Percentiles rank a stretch among this genome's conserved stretches.
phyloP scores from a whole-genome alignment of 2,113 vertebrate species.

The Tupaia chinensis region DNA sequence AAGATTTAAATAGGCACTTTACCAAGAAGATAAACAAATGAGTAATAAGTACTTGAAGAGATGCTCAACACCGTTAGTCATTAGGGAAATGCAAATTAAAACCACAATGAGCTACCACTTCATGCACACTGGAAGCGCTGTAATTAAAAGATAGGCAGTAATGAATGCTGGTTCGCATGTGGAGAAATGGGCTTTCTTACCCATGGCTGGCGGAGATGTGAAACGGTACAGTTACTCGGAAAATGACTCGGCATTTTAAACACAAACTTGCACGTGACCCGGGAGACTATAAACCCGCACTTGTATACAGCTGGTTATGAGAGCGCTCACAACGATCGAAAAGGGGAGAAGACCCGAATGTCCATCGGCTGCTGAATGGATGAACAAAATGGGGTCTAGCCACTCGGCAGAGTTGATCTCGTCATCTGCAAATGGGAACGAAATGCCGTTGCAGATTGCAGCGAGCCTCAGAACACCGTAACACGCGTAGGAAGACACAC shows the following conservation, averaged over 20 bases:
- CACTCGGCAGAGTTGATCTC: fast-evolving
- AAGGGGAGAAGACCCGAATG: not conserved
- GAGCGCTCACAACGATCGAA: no score
- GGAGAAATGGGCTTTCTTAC: not conserved
- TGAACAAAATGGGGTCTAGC: fast-evolving
- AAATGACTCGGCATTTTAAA: not conserved
- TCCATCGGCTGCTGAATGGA: no score
- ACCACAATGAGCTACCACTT: slow-evolving; percentile 36
- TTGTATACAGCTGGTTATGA: not conserved
- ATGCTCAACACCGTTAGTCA: slow-evolving; percentile 37
- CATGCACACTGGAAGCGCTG: not conserved
- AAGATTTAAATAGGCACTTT: slow-evolving; percentile 59
- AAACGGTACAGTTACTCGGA: not conserved
- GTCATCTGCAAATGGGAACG: no score
- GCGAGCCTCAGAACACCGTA: fast-evolving
- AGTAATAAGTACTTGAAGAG: slow-evolving; percentile 59
- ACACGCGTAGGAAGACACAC: not conserved
- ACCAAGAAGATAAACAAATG: slow-evolving; percentile 55
- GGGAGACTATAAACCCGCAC: not conserved
- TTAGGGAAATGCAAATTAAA: slow-evolving; percentile 64
- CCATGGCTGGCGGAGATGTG: not conserved
- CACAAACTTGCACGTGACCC: not conserved
- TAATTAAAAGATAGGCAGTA: slow-evolving; percentile 58
- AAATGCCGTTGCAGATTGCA: fast-evolving
- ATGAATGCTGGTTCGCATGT: not conserved